Base-by-base conservation (phyloP, 2,113 vertebrate genomes). In the Pardalotus punctatus region DNA sequence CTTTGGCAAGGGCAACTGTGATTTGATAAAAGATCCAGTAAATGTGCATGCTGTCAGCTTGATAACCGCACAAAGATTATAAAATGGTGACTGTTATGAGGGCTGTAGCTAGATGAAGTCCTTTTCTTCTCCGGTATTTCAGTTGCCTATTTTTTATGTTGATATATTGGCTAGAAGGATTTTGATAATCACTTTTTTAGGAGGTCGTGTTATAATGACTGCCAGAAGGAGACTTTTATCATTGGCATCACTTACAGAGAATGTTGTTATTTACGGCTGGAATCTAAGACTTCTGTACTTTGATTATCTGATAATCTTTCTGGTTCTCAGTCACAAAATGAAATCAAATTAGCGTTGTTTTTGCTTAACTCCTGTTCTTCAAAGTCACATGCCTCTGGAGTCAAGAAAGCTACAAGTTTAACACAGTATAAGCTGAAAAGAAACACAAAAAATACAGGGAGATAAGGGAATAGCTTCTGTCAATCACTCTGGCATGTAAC, bases 21-120 rank as follows among this genome's bases (percentile, higher is more conserved):
- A 86, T 45, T 97, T 93, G 56, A 86, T 92, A 90, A 95, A 94
- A 94, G 72, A 95, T 93, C 56, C 94, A 97, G 88, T 91, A 78
- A 93, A 90, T 79, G 43, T 71, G 62, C 58, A 27, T 90, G 25
- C 42, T 93, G 58, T 83, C 61, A 80, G 20, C 40, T 48, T 84
- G 72, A 62, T 81, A 74, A 23, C 28, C 19, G 71, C 57, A 11
- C 25, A 61, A 64, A 81, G 31, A 77, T 83, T 73, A 62, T 17
- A 47, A 69, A 66, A 88, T 56, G 15, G 47, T 81, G 33, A 24
- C 22, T 86, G 15, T 64, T 92, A 28, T 2, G 20, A 90, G 65
- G 47, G 27, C 38, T 73, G 14, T 66, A 86, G 47, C 24, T 71
- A 56, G 19, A 14, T 71, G 29, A 93, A 88, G 21, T 36, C 60